phyloP scores from a whole-genome alignment of 2,888 invertebrate genomes.

The Tinea semifulvella region DNA sequence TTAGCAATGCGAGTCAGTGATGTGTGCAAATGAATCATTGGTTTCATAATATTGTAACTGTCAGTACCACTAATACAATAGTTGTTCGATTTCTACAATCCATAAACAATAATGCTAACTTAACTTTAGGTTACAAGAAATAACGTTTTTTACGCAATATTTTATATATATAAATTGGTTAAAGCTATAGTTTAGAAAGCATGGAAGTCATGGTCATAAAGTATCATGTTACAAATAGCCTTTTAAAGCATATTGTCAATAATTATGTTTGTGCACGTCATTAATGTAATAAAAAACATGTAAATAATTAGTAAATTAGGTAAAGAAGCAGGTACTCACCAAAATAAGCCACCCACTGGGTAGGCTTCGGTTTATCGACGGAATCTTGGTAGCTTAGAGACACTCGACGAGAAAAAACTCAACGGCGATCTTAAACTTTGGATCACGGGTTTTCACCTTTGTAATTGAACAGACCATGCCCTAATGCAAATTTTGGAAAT shows the following conservation, averaged over 20 bases:
- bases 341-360: conserved; percentile 83
- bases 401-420: conserved; percentile 65
- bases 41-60: conserved; percentile 15
- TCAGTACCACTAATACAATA: conserved; percentile 13
- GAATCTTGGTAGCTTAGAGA: conserved; percentile 80
- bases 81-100: too few relatives aligned
- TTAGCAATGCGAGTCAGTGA: too few relatives aligned
- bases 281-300: too few relatives aligned
- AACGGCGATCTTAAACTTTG: conserved; percentile 54
- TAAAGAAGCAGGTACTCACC: conserved; percentile 53
- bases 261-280: too few relatives aligned
- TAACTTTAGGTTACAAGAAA: too few relatives aligned
- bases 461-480: conserved; percentile 61
- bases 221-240: not conserved
- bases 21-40: conserved; percentile 11
- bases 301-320: too few relatives aligned
- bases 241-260: too few relatives aligned
- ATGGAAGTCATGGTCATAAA: not conserved
- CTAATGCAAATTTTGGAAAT: conserved; percentile 43
- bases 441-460: conserved; percentile 47
- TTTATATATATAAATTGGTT: too few relatives aligned
- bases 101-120: too few relatives aligned
- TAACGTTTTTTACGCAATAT: too few relatives aligned
- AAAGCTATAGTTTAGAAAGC: not conserved
- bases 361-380: conserved; percentile 80